phyloP scores from a whole-genome alignment of 2,797 vertebrate genomes.

The Onychomys torridus region DNA sequence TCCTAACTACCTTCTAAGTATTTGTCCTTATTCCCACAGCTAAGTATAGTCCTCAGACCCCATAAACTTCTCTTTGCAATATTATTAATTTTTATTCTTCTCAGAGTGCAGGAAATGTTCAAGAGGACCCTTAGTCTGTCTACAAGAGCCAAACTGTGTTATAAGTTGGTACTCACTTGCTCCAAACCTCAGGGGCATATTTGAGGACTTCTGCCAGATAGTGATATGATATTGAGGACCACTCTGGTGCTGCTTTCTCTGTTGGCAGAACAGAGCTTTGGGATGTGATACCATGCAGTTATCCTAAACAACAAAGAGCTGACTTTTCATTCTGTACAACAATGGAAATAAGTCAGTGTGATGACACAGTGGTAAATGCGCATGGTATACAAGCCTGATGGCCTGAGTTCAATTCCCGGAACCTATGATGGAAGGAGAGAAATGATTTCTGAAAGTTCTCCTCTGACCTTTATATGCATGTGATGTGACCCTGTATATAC shows the following conservation, averaged over 20 bases:
- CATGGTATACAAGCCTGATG: neutral
- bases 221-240: neutral
- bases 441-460: neutral
- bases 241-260: neutral
- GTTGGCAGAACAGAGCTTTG: neutral
- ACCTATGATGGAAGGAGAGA: too few species aligned
- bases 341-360: neutral
- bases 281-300: neutral
- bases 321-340: neutral
- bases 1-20: neutral
- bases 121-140: neutral
- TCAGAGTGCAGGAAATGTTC: neutral
- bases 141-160: neutral
- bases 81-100: neutral
- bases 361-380: neutral
- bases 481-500: neutral
- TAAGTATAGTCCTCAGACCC: neutral
- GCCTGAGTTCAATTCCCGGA: neutral
- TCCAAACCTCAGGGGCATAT: neutral
- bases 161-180: fast-evolving
- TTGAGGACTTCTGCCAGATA: neutral
- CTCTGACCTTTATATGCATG: neutral
- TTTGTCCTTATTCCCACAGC: neutral
- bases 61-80: neutral
- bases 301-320: neutral